Base-by-base conservation (phyloP, 1,140 invertebrate species). In the Schmidtea mediterranea region DNA sequence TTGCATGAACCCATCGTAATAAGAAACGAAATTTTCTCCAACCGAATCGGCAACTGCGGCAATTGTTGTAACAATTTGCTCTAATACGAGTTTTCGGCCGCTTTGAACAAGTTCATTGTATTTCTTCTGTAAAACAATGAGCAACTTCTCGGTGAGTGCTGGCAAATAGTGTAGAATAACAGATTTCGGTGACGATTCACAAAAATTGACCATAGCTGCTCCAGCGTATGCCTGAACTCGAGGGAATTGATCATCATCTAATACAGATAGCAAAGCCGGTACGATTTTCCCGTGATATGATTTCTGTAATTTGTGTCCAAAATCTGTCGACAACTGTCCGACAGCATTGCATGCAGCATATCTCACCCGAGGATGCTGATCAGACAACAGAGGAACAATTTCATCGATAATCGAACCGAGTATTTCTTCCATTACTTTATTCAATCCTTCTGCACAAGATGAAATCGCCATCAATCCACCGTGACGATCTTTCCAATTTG, bases 311-410 rank as follows among this genome's bases (percentile, higher is more conserved):
- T 72, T 71, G 2, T 86, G 86, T 3, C 83, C 83, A 72, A 98
- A 98, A 66, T 98, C 92, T 12, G 86, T 84, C 1, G 84, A 82
- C 82, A 98, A 89, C 69, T 98, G 90, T 13, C 92, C 92, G 36
- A 98, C 74, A n/a, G 87, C 84, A 70, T 97, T 98, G 61, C 92
- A 98, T 41, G 83, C 82, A 22, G 92, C 90, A 60, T 94, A 94
- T 39, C 84, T 72, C 0, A 92, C 86, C 52, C 83, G 69, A 12
- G 82, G 82, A 70, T 90, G 82, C n/a, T 76, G 73, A 66, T 94
- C 87, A 54, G 74, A 74, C 24, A 94, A 70, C 62, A 78, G 92
- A 51, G 76, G 79, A 26, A 92, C 69, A 12, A 95, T 76, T 23
- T 60, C 62, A 49, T 79, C 74, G 62, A 95, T 78, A 47, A 98